Percentiles rank a stretch among this genome's conserved stretches.
Conservation (phyloP, 1,140 invertebrate species). For the Cydia amplana region DNA sequence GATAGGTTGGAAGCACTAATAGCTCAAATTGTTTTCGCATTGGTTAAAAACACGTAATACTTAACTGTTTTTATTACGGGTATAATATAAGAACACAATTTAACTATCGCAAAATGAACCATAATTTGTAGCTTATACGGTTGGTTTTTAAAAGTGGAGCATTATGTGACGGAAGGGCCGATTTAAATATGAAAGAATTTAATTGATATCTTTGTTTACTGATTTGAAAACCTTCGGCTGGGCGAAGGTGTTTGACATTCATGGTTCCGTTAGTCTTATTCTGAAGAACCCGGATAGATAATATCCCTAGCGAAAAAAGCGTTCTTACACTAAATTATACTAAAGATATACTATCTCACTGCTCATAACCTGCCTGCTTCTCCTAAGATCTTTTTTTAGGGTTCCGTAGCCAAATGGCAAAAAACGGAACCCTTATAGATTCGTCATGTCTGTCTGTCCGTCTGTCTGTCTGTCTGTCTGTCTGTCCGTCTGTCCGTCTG, state of each 20-base stretch:
- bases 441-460: no score
- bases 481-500: no score
- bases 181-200: background rate
- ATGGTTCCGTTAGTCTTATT: background rate
- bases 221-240: background rate
- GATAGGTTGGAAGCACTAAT: background rate
- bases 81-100: background rate
- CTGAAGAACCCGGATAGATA: background rate
- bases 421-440: no score
- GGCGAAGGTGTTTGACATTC: background rate
- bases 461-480: no score
- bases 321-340: no score
- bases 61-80: background rate
- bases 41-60: background rate
- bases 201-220: background rate
- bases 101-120: background rate
- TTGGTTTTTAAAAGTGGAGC: background rate
- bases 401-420: no score
- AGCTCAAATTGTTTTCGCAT: constrained; percentile 26
- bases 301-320: background rate
- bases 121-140: background rate
- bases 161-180: background rate
- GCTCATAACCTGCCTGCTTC: no score
- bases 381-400: no score
- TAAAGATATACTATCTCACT: no score